These are phyloP conservation scores for Lagopus leucura DNA, from an alignment of 2,113 vertebrate genomes.

Conservation along the genomic window DNA sequence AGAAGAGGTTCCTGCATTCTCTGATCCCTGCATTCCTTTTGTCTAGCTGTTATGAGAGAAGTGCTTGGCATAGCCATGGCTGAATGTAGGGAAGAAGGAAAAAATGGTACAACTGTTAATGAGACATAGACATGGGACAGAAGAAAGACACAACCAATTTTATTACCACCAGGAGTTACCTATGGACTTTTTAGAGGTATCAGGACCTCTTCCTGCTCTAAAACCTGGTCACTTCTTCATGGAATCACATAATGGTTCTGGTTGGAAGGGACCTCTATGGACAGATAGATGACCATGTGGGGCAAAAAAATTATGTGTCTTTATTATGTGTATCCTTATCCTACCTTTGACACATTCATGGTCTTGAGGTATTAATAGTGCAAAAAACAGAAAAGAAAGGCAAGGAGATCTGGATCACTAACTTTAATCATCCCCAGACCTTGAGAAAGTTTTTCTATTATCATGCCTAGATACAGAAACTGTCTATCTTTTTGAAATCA, in stretches of 20 bases:
- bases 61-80: background rate
- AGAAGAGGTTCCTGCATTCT: background rate
- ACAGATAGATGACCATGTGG: background rate
- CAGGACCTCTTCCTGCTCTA: background rate
- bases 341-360: background rate
- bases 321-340: background rate
- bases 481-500: background rate
- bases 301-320: background rate
- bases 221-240: background rate
- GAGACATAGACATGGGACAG: background rate
- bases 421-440: background rate
- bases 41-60: background rate
- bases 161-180: background rate
- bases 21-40: background rate
- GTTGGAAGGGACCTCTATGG: background rate
- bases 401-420: background rate
- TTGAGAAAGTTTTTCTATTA: background rate
- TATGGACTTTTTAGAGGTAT: background rate
- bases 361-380: background rate
- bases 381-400: background rate
- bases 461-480: background rate
- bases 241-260: background rate
- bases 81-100: background rate
- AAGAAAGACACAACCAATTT: background rate
- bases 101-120: background rate